Evolutionary conservation across 2,888 invertebrate genomes (phyloP).

Genomic region (Drosophila longiperda): DNA sequence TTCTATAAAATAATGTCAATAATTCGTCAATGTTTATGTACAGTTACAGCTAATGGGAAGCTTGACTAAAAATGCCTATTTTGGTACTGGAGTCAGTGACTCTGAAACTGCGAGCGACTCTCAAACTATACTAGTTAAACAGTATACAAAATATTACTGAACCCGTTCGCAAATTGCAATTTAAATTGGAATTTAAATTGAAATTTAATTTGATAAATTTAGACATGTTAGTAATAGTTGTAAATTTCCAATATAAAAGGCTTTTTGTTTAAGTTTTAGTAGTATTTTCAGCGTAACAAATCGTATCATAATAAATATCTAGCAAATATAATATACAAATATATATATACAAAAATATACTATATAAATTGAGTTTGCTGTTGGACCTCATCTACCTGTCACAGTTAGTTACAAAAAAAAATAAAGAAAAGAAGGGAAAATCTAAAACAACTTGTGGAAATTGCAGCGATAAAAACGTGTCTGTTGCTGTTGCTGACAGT

Average conservation of each 20-base stretch:
- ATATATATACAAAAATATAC: no score
- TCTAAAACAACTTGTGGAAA: constrained; percentile 38
- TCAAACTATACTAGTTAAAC: background rate
- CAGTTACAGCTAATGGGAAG: background rate
- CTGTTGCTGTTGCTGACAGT: constrained; percentile 24
- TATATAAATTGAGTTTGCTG: background rate
- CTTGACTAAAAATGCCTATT: background rate
- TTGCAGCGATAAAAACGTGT: constrained; percentile 43
- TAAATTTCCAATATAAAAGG: background rate
- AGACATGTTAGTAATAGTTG: background rate
- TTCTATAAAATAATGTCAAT: background rate
- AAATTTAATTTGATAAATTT: background rate
- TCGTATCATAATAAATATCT: no score
- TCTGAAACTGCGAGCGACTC: background rate
- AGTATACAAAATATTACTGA: background rate
- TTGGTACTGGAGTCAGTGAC: background rate
- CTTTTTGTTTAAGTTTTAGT: no score
- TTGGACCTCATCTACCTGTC: background rate
- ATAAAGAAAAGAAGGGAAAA: constrained; percentile 4
- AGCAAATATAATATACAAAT: no score
- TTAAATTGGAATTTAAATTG: background rate
- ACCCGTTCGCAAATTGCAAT: background rate
- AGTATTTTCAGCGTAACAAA: no score
- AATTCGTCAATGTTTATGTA: background rate
- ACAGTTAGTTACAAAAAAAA: background rate